Percentiles rank a stretch among this genome's conserved stretches.
Conservation (phyloP, 2,797 vertebrate species). For the Cossypha heuglini region DNA sequence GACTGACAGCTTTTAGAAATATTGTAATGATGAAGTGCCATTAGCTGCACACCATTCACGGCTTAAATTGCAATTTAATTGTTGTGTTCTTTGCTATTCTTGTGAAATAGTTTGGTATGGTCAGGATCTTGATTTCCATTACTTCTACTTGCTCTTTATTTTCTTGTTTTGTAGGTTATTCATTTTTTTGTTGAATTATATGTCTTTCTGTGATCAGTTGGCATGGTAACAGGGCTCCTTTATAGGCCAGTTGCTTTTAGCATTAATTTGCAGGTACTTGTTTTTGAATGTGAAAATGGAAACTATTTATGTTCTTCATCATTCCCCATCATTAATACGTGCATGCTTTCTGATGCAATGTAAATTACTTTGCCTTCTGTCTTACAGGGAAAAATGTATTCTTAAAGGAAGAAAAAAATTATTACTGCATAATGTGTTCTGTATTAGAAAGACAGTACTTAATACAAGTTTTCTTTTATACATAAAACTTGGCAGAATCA, state of each 20-base stretch:
- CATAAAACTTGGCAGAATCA: neutral
- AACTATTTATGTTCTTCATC: conserved; percentile 28
- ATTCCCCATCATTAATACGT: conserved; percentile 15
- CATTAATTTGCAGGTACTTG: conserved; percentile 62
- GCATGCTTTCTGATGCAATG: neutral
- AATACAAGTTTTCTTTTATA: neutral
- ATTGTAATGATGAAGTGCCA: conserved; percentile 5
- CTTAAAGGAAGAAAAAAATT: neutral
- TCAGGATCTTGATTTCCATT: conserved; percentile 15
- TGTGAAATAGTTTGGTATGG: conserved; percentile 4
- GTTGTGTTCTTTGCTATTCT: neutral
- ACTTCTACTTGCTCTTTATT: conserved; percentile 1
- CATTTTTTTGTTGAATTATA: conserved; percentile 22
- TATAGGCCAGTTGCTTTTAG: conserved; percentile 59
- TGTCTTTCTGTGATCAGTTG: conserved; percentile 52
- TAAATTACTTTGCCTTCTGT: neutral
- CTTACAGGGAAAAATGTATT: neutral
- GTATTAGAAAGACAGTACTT: neutral
- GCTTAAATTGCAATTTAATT: conserved; percentile 28
- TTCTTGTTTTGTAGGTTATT: conserved; percentile 6
- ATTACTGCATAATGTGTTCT: neutral
- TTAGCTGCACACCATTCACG: neutral
- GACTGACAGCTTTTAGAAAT: conserved; percentile 23
- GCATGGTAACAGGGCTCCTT: conserved; percentile 49
- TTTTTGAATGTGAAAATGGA: conserved; percentile 51